Conservation (phyloP, 2,113 vertebrate species). For the Pampusana beccarii region DNA sequence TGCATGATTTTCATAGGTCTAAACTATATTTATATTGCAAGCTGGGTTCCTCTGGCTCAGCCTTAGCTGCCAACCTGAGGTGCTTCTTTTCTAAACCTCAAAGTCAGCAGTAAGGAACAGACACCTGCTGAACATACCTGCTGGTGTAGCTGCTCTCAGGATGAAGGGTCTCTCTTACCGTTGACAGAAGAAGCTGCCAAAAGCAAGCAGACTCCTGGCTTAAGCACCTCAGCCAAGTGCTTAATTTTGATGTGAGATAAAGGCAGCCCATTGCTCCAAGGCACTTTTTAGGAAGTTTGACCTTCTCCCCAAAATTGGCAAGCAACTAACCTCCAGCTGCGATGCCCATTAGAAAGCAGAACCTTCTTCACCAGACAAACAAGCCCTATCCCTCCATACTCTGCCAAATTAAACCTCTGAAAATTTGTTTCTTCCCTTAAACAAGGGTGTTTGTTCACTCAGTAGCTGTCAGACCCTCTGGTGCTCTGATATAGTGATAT, state of each 20-base stretch:
- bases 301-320: not conserved
- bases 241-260: not conserved
- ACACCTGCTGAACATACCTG: not conserved
- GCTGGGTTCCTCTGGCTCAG: not conserved
- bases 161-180: not conserved
- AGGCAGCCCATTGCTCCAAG: not conserved
- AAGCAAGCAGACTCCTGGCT: not conserved
- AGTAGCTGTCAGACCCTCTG: not conserved
- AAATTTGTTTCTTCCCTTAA: not conserved
- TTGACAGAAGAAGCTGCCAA: not conserved
- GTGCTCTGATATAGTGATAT: not conserved
- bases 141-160: not conserved
- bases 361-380: not conserved
- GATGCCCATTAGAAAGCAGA: not conserved
- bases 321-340: not conserved
- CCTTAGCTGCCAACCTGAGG: not conserved
- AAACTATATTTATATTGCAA: not conserved
- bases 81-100: not conserved
- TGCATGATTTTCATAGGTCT: not conserved
- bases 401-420: not conserved
- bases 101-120: not conserved
- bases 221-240: not conserved
- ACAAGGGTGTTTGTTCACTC: not conserved
- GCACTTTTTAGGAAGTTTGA: not conserved
- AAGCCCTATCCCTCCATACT: not conserved